phyloP scores from a whole-genome alignment of 2,113 vertebrate species.

The Xyrauchen texanus region DNA sequence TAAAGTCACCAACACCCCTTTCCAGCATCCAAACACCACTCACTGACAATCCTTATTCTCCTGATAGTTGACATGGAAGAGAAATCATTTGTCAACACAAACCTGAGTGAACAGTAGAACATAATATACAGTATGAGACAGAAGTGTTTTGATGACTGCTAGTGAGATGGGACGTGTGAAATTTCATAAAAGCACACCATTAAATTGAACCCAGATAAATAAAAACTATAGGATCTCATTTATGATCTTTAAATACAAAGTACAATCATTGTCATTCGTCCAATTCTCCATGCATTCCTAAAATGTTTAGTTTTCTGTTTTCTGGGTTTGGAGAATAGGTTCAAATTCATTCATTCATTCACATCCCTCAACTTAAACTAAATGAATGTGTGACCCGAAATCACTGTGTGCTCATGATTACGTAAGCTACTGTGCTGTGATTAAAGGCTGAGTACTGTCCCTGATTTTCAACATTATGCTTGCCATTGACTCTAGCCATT shows the following conservation, averaged over 20 bases:
- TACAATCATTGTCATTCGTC: slow-evolving; percentile 43
- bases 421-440: slow-evolving; percentile 48
- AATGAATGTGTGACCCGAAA: slow-evolving; percentile 5
- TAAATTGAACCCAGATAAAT: slow-evolving; percentile 31
- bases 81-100: slow-evolving; percentile 39
- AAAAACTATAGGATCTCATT: slow-evolving; percentile 19
- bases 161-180: slow-evolving; percentile 15
- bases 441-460: slow-evolving; percentile 44
- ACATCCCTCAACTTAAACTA: slow-evolving; percentile 32
- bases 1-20: not conserved
- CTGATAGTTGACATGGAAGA: slow-evolving; percentile 38
- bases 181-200: slow-evolving; percentile 14
- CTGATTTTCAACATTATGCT: slow-evolving; percentile 25
- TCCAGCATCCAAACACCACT: slow-evolving; percentile 1
- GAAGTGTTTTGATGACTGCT: slow-evolving; percentile 13
- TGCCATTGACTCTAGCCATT: slow-evolving; percentile 17
- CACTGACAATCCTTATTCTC: slow-evolving; percentile 29
- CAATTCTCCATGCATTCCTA: slow-evolving; percentile 37
- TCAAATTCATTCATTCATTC: slow-evolving; percentile 35
- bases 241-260: slow-evolving; percentile 29
- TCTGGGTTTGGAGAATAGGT: slow-evolving; percentile 36
- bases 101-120: slow-evolving; percentile 52
- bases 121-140: slow-evolving; percentile 28
- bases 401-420: slow-evolving; percentile 26
- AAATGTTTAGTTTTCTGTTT: slow-evolving; percentile 44